These are phyloP conservation scores for Tachuris rubrigastra DNA, from an alignment of 2,113 vertebrate genomes.

Conservation along the genomic window DNA sequence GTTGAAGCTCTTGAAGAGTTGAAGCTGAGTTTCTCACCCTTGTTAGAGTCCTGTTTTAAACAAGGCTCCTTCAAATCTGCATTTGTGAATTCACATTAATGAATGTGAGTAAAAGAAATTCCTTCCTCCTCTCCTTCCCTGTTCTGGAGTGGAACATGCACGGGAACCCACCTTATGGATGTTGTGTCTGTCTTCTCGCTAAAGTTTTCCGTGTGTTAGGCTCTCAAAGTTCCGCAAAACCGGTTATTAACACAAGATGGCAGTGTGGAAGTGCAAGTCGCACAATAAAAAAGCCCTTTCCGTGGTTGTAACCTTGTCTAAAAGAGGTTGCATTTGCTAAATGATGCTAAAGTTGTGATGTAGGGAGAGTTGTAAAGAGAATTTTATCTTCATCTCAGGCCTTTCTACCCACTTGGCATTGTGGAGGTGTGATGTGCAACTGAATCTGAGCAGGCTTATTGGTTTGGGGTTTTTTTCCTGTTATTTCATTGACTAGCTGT, in stretches of 20 bases:
- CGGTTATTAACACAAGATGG: slow-evolving; percentile 63
- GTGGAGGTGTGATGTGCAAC: rapidly evolving
- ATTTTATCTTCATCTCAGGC: not conserved
- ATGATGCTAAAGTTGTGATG: not conserved
- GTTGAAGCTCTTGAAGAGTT: not conserved
- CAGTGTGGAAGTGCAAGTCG: slow-evolving; percentile 51
- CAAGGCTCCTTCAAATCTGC: not conserved
- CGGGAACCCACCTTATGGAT: not conserved
- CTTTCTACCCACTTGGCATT: not conserved
- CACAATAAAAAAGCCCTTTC: not conserved
- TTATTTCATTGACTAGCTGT: not conserved
- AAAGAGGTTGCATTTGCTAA: not conserved
- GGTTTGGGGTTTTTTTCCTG: not conserved
- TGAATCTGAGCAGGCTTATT: not conserved
- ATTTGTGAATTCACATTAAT: not conserved
- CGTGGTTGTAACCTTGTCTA: rapidly evolving
- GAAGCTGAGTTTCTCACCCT: not conserved
- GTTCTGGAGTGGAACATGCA: not conserved
- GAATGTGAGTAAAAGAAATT: not conserved
- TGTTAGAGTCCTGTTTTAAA: not conserved
- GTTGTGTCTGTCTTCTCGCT: not conserved
- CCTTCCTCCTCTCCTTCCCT: not conserved
- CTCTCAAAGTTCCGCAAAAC: not conserved
- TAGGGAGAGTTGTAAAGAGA: not conserved
- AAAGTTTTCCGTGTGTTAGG: not conserved